A percentile compares a stretch with the other conserved stretches of the same genome.
phyloP scores from a whole-genome alignment of 2,797 vertebrate species.

The Rhinichthys osculus region DNA sequence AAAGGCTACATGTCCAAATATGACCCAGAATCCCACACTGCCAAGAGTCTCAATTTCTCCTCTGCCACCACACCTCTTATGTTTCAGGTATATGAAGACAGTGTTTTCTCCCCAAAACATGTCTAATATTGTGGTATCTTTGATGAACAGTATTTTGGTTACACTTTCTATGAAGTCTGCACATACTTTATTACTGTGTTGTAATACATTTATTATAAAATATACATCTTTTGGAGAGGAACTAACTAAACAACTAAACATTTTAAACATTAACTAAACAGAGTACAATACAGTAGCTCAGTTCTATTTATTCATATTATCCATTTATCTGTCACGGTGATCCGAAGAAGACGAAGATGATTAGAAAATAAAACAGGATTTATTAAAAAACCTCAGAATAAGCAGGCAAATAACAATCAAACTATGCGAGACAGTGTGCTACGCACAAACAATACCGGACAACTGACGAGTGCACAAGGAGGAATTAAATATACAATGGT shows the following conservation, averaged over 20 bases:
- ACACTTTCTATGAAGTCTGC: not conserved
- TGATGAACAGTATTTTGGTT: not conserved
- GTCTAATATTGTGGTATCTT: not conserved
- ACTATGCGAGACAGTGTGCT: too few species aligned
- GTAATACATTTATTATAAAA: not conserved
- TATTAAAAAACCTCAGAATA: too few species aligned
- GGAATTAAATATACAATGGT: too few species aligned
- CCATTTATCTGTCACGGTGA: too few species aligned
- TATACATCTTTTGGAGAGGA: not conserved
- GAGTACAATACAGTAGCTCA: not conserved
- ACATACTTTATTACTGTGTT: not conserved
- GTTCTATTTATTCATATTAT: not conserved
- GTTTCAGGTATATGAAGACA: conserved; percentile 88
- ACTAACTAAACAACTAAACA: not conserved
- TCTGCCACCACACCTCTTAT: conserved; percentile 94
- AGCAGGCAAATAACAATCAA: too few species aligned
- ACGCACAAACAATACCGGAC: too few species aligned
- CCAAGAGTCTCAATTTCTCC: conserved; percentile 93
- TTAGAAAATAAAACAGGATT: too few species aligned
- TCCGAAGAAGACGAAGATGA: too few species aligned
- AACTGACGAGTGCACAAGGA: too few species aligned
- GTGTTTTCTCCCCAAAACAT: not conserved
- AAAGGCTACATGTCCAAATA: conserved; percentile 93
- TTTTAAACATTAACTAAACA: not conserved
- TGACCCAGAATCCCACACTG: conserved; percentile 86